Evolutionary conservation across 2,888 invertebrate species (phyloP).

Genomic region (Netelia virgata): DNA sequence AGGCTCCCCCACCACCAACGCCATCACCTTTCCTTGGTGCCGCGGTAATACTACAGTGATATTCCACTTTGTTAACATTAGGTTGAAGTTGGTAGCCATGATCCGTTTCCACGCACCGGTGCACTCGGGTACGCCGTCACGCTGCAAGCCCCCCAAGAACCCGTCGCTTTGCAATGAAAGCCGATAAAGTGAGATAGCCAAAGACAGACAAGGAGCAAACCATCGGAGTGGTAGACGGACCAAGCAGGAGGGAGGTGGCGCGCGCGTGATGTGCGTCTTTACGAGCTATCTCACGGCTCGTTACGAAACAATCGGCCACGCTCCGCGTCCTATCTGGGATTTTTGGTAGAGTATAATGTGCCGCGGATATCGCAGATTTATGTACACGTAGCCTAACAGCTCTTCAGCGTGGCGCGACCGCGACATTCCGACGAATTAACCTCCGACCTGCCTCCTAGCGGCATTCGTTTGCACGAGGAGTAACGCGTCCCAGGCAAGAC

Average conservation of each 20-base stretch:
- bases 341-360: conserved; percentile 57
- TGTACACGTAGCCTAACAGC: not conserved
- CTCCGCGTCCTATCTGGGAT: conserved; percentile 77
- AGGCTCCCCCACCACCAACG: conserved; percentile 20
- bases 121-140: conserved; percentile 73
- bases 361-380: not conserved
- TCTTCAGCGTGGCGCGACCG: not conserved
- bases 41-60: conserved; percentile 73
- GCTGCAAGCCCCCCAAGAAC: conserved; percentile 75
- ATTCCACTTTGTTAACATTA: conserved; percentile 80
- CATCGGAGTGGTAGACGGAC: conserved; percentile 33
- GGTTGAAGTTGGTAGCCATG: conserved; percentile 82
- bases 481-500: not conserved
- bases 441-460: not conserved
- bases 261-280: conserved; percentile 57
- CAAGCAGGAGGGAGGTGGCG: not conserved
- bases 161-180: conserved; percentile 45
- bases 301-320: conserved; percentile 71
- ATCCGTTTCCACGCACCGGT: conserved; percentile 84
- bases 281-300: conserved; percentile 62
- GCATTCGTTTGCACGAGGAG: not conserved
- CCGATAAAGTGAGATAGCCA: conserved; percentile 4
- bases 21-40: conserved; percentile 35
- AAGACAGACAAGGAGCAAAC: conserved; percentile 20
- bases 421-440: not conserved